phyloP scores from a whole-genome alignment of 2,888 invertebrate genomes.

The Gandaritis pyraliata region DNA sequence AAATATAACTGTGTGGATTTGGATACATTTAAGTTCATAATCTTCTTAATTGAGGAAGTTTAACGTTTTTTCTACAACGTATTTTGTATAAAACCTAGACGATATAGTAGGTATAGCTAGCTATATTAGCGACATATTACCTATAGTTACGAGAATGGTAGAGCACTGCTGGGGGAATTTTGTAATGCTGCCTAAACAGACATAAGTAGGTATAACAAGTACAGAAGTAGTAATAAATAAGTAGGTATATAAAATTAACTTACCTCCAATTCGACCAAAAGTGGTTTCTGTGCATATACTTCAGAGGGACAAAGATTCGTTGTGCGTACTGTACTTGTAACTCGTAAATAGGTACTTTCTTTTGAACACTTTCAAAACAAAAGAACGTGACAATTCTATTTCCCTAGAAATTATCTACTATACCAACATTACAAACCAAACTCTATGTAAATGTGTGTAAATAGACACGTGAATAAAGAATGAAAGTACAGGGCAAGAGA shows the following conservation, averaged over 20 bases:
- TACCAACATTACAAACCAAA: neutral
- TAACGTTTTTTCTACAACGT: slow-evolving; percentile 15
- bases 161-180: no score
- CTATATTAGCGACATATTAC: no score
- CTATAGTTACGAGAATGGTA: no score
- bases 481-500: slow-evolving; percentile 21
- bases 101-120: no score
- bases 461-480: slow-evolving; percentile 12
- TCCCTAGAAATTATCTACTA: neutral
- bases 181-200: no score
- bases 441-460: slow-evolving; percentile 11
- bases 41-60: slow-evolving; percentile 33
- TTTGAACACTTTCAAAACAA: neutral
- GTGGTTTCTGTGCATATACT: no score
- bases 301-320: no score
- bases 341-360: neutral
- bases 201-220: no score
- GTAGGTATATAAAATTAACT: no score
- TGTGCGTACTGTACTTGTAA: no score
- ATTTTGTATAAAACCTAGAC: neutral
- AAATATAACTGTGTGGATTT: slow-evolving; percentile 31
- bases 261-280: no score
- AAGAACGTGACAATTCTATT: neutral
- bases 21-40: slow-evolving; percentile 36
- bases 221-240: no score